Evolutionary conservation across 2,797 vertebrate species (phyloP), one percentile per base, ranked within the genome.

Genomic region (Tympanoctomys barrerae): DNA sequence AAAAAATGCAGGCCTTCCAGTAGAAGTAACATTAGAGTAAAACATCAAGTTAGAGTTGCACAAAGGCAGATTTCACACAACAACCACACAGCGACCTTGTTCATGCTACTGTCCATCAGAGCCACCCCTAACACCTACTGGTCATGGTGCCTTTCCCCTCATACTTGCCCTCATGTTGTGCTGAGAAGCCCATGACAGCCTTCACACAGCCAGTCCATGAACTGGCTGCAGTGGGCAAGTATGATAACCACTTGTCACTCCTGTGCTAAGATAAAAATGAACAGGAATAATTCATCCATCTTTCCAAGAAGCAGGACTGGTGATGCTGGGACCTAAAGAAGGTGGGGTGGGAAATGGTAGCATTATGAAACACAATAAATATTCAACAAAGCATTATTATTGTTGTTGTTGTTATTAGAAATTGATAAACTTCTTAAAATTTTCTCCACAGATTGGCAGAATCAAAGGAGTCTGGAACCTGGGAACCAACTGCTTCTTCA

Each of bases 141-240:
- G 57, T 82, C 39, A 21, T 21, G 57, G 42, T 2, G 26, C 5
- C 62, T 5, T 24, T 0, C 2, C 5, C 3, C 5, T 73, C 24
- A 4, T 7, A 7, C 2, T 12, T 18, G 39, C 16, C 8, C 21
- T 2, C 1, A 31, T 26, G 18, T 8, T 22, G 39, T 49, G 62
- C 22, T 24, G 62, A 66, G 86, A 57, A 71, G 28, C 79, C 86
- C 39, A 13, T 61, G 62, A 13, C 46, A 61, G 46, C 18, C 39
- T 86, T 92, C 6, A 6, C 66, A 46, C 8, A 33, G n/a, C 2
- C 10, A 33, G 18, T 39, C 26, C n/a, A 5, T 70, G 61, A 28
- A 49, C 9, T 71, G 8, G 70, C 52, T 70, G 31, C 2, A 49
- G 9, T 6, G 54, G 91, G 46, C 49, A 46, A 62, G 22, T 86